A percentile compares a stretch with the other conserved stretches of the same genome.
phyloP scores from a whole-genome alignment of 2,113 vertebrate species.

The Ptilonorhynchus violaceus region DNA sequence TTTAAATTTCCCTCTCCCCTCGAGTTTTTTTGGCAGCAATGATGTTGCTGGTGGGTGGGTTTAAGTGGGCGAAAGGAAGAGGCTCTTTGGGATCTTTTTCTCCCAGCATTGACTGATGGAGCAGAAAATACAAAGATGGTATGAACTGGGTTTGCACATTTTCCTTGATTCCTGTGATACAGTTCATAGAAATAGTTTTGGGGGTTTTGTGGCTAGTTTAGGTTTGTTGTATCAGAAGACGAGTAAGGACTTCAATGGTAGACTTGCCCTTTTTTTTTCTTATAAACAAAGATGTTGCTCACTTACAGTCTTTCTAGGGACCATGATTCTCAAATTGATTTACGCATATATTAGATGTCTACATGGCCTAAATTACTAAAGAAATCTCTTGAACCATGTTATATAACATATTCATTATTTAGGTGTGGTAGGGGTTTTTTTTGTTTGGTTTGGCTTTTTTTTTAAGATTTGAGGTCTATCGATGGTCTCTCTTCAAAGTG shows the following conservation, averaged over 20 bases:
- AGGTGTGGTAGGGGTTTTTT: not conserved
- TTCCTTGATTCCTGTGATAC: not conserved
- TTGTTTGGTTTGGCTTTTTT: not conserved
- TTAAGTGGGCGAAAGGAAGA: not conserved
- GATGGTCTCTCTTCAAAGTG: not conserved
- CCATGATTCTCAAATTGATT: not conserved
- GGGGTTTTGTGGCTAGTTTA: not conserved
- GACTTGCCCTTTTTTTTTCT: not conserved
- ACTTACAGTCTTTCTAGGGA: not conserved
- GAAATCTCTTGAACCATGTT: not conserved
- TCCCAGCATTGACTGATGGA: not conserved
- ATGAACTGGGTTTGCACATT: not conserved
- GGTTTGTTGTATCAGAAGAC: not conserved
- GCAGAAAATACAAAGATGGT: not conserved
- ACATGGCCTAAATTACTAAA: not conserved
- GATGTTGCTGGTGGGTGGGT: not conserved
- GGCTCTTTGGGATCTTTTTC: not conserved
- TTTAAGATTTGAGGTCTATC: not conserved
- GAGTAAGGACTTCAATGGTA: not conserved
- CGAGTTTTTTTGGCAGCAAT: not conserved
- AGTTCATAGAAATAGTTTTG: not conserved
- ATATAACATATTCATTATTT: not conserved
- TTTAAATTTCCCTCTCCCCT: not conserved
- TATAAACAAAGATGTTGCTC: not conserved
- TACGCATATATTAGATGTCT: not conserved